These are phyloP conservation scores for Apus apus DNA, from an alignment of 2,113 vertebrate species.

Conservation along the genomic window DNA sequence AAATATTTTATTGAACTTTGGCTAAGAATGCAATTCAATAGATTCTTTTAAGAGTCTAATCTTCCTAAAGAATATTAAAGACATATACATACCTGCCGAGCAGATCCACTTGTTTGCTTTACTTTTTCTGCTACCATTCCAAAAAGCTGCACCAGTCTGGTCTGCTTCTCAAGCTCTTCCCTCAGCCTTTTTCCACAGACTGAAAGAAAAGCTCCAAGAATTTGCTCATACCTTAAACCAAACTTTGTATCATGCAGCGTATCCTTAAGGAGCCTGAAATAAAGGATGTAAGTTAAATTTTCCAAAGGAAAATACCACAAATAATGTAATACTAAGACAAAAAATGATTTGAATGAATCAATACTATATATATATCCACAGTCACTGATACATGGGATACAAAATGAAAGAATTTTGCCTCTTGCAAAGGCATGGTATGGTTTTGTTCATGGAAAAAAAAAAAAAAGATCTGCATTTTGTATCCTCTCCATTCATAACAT, in stretches of 20 bases:
- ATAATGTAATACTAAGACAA: neutral
- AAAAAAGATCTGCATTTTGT: neutral
- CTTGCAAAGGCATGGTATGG: neutral
- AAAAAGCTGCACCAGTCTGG: slow-evolving; percentile 87
- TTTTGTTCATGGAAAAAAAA: neutral
- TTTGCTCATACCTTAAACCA: slow-evolving; percentile 86
- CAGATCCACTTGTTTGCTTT: slow-evolving; percentile 87
- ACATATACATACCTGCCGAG: slow-evolving; percentile 83
- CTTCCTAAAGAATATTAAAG: neutral
- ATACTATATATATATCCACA: fast-evolving
- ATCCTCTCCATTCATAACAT: neutral
- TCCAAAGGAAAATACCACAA: neutral
- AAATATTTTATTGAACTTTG: neutral
- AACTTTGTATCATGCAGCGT: slow-evolving; percentile 90
- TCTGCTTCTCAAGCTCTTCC: slow-evolving; percentile 91
- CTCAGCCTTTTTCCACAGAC: slow-evolving; percentile 88
- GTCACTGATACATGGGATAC: neutral
- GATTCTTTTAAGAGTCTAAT: neutral
- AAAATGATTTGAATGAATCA: neutral
- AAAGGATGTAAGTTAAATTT: slow-evolving; percentile 39
- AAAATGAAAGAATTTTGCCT: neutral
- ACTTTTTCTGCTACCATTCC: slow-evolving; percentile 93
- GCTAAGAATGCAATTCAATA: neutral
- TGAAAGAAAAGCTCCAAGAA: slow-evolving; percentile 92
- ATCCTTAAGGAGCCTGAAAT: slow-evolving; percentile 92